Evolutionary conservation across 2,797 vertebrate genomes (phyloP), one percentile per base, ranked within the genome.

Genomic region (Glossophaga mutica): DNA sequence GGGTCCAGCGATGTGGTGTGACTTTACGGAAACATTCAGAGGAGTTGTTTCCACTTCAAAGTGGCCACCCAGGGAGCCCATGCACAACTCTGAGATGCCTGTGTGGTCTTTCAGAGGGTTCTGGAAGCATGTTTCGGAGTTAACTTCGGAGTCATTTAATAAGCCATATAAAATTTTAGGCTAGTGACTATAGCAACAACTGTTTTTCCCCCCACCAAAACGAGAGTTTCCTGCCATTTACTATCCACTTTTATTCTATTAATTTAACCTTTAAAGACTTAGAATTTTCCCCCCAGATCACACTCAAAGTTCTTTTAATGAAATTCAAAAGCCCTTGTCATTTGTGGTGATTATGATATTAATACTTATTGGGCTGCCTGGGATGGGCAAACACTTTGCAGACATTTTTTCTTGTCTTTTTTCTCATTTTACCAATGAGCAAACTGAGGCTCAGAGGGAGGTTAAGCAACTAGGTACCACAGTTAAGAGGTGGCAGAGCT

Each of bases 111-210:
- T 78, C 21, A 46, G 74, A 95, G 68, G 91, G 71, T 83, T 94
- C 50, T 91, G 84, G 68, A 97, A 94, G 79, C 59, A 79, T 70
- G 37, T 84, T 94, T 59, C 82, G 57, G 44, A 86, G 57, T 86
- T 93, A 70, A 88, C 90, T 86, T 97, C 76, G n/a, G 88, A 91
- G 81, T 59, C 68, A 39, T 34, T 71, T 94, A 92, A 96, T 57
- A 68, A 96, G 70, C 65, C n/a, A 44, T 78, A 76, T 88, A 52
- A 86, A 89, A 94, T 84, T 86, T 91, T 68, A 96, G 70, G 29
- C 21, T 95, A 0, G 19, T 94, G 86, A 85, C 85, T 76, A 83
- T 57, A 86, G 78, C 87, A 96, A 94, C 26, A 2, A 50, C 46
- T 34, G 55, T 46, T 55, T 65, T 87, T 21, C 18, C 9, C 39